Evolutionary conservation across 2,797 vertebrate species (phyloP).

Genomic region (Phrynocephalus guinanensis): DNA sequence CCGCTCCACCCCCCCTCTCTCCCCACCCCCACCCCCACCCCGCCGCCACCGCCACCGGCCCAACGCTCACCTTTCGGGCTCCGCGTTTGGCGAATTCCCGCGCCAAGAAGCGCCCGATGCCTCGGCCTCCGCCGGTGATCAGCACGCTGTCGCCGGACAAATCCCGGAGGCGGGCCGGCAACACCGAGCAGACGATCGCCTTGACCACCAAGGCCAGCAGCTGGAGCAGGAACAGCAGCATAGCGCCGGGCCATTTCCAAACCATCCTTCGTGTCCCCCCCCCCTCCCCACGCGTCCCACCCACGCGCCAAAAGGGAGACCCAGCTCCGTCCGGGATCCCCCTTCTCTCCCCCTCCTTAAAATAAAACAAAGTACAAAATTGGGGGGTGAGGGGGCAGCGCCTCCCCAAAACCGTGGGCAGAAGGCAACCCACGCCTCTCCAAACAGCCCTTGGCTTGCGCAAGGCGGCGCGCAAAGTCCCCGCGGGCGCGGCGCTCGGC

Average conservation of each 20-base stretch:
- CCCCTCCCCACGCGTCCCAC: no score
- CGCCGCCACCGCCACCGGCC: neutral
- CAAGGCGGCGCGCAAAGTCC: neutral
- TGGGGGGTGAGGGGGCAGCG: no score
- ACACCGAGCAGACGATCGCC: conserved; percentile 80
- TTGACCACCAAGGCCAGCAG: conserved; percentile 83
- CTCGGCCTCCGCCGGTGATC: conserved; percentile 95
- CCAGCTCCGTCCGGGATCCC: no score
- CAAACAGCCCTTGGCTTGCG: neutral
- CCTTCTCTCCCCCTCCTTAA: no score
- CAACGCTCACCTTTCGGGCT: conserved; percentile 88
- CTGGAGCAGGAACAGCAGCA: conserved; percentile 88
- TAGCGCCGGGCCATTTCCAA: conserved; percentile 84
- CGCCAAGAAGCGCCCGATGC: conserved; percentile 95
- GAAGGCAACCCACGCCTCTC: no score
- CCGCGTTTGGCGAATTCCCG: conserved; percentile 91
- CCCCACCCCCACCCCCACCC: rapidly evolving
- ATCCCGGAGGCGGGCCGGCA: conserved; percentile 86
- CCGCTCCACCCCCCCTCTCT: rapidly evolving
- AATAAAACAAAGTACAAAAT: no score
- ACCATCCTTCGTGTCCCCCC: conserved; percentile 77
- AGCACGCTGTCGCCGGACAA: conserved; percentile 89
- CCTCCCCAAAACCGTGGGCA: no score
- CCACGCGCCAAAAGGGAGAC: conserved; percentile 53
- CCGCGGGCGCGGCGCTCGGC: neutral